Conservation (phyloP, 2,113 vertebrate genomes). For the Psammodynastes pulverulentus region DNA sequence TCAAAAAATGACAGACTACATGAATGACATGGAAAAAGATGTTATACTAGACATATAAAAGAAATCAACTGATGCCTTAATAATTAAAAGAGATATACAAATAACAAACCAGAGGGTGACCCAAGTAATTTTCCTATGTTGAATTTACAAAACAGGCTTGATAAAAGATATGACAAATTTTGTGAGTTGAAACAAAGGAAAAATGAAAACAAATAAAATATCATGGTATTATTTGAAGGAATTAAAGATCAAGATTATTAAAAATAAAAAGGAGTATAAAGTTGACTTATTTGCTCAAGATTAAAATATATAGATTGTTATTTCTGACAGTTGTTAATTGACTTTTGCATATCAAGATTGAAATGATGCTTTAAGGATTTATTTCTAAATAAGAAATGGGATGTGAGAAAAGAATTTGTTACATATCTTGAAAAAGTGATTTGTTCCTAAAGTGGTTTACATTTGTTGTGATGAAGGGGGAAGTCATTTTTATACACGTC, state of each 20-base stretch:
- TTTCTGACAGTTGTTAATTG: neutral
- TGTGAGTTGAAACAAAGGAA: neutral
- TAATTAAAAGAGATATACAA: neutral
- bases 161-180: neutral
- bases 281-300: neutral
- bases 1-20: neutral
- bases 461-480: neutral
- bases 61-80: neutral
- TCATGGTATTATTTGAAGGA: neutral
- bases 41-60: neutral
- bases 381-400: neutral
- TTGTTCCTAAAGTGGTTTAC: neutral
- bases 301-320: neutral
- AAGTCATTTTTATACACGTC: neutral
- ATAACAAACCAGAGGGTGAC: neutral
- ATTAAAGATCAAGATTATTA: neutral
- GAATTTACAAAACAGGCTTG: neutral
- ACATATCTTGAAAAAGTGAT: neutral
- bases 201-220: neutral
- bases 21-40: neutral
- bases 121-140: neutral
- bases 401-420: neutral
- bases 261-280: neutral
- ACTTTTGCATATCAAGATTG: neutral
- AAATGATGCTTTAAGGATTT: neutral